Evolutionary conservation across 2,888 invertebrate genomes (phyloP).

Genomic region (Cephus sareptanus): DNA sequence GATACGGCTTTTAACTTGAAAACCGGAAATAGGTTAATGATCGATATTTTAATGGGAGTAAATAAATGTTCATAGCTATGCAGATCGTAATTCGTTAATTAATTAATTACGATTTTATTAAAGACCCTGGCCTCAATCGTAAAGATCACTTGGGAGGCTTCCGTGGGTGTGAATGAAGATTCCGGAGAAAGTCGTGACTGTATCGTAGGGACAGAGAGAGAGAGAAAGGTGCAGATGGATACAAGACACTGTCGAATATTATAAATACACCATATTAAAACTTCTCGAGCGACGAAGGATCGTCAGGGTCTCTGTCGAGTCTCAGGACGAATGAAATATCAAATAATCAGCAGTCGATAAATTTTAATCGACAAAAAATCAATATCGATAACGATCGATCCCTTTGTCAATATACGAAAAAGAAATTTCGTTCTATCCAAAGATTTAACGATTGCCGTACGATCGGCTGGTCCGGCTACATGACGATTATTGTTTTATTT

Average conservation of each 20-base stretch:
- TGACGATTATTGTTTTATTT: no score
- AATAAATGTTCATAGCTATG: background rate
- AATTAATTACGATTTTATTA: background rate
- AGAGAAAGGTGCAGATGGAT: constrained; percentile 1
- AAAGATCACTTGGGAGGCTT: background rate
- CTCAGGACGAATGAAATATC: no score
- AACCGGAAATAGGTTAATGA: background rate
- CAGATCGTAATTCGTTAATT: background rate
- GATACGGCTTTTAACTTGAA: background rate
- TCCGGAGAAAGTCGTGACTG: background rate
- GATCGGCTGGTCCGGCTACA: no score
- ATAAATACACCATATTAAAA: constrained; percentile 20
- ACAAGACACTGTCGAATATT: constrained; percentile 16
- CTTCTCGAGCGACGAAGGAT: constrained; percentile 13
- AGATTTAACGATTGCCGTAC: no score
- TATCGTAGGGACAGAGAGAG: background rate
- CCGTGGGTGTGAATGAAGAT: background rate
- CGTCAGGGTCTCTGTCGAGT: no score
- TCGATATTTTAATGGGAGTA: background rate
- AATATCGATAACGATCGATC: no score
- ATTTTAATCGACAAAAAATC: no score
- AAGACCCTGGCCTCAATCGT: background rate
- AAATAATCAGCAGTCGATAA: no score
- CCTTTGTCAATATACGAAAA: no score
- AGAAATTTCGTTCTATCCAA: no score